These are phyloP conservation scores for Rhorus exstirpatorius DNA, from an alignment of 2,888 invertebrate species.

Conservation along the genomic window DNA sequence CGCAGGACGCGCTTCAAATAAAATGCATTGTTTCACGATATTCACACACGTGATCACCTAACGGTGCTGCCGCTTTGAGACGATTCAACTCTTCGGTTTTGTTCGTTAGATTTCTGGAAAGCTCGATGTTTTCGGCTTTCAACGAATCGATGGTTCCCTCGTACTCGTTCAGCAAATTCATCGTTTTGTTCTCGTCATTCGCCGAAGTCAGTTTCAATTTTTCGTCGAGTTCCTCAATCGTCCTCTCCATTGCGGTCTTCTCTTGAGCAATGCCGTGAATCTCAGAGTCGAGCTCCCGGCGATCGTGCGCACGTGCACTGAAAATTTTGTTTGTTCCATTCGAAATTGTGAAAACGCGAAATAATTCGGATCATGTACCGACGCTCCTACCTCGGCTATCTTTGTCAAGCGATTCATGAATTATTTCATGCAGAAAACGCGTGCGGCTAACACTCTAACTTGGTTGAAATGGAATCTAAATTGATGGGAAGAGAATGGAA, in stretches of 20 bases:
- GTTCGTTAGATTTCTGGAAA: conserved; percentile 88
- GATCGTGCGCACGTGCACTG: too few relatives aligned
- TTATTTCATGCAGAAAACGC: conserved; percentile 67
- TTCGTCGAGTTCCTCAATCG: conserved; percentile 69
- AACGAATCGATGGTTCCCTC: conserved; percentile 74
- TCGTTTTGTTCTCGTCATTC: conserved; percentile 39
- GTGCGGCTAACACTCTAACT: conserved; percentile 75
- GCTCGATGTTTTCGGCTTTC: conserved; percentile 79
- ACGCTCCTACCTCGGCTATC: too few relatives aligned
- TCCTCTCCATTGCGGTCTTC: conserved; percentile 69
- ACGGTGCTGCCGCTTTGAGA: conserved; percentile 74
- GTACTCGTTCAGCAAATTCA: conserved; percentile 67
- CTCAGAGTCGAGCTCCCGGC: too few relatives aligned
- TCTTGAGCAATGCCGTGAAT: conserved; percentile 71
- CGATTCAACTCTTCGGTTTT: conserved; percentile 85
- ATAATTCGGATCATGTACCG: too few relatives aligned
- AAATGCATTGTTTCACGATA: too few relatives aligned
- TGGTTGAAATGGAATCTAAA: conserved; percentile 59
- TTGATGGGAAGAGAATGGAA: conserved; percentile 75
- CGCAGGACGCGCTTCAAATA: too few relatives aligned
- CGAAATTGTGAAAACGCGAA: too few relatives aligned
- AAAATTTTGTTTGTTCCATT: too few relatives aligned
- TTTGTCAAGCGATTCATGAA: conserved; percentile 8
- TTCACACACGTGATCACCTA: conserved; percentile 78
- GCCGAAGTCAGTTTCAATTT: conserved; percentile 67